Base-by-base conservation (phyloP, 2,113 vertebrate species). In the Seriola aureovittata region DNA sequence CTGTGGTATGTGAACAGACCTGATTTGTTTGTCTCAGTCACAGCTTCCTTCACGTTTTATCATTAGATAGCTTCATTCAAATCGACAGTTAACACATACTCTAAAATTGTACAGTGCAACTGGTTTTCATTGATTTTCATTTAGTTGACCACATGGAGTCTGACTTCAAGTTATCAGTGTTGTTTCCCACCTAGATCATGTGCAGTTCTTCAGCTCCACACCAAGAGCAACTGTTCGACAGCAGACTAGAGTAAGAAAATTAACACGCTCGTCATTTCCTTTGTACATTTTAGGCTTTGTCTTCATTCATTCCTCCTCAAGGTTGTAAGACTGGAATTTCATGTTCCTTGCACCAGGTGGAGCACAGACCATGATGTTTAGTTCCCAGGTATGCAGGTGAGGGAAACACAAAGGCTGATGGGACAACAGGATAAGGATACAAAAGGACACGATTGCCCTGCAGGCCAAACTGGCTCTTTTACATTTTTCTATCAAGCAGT, bases 331-430 rank as follows among this genome's bases (percentile, higher is more conserved):
- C 92, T 81, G 74, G 90, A 92, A 83, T 79, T 69, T 85, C 80
- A 21, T 58, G 88, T 88, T 85, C 7, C 29, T n/a, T 25, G 72
- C 19, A 1, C 3, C 6, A 60, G 91, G 89, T 89, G 82, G 84
- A 87, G 88, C 29, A n/a, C 6, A 29, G 38, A 52, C 62, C 29
- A 19, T 46, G 32, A 74, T 59, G 75, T 71, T 88, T 89, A 88
- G 80, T 84, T 85, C 72, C 75, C 62, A 88, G 60, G 72, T 87
- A 92, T 93, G 91, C 85, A 89, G 80, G 70, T 88, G 64, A 71
- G 81, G 40, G 38, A 88, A 83, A 80, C 62, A 80, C 71, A 75
- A 55, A 64, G 63, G 59, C 38, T 59, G 79, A 72, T 76, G 72
- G 71, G 81, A 89, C 78, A 87, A 85, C 75, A 85, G 60, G 75